Base-by-base conservation (phyloP, 2,797 vertebrate species). In the Erithacus rubecula region DNA sequence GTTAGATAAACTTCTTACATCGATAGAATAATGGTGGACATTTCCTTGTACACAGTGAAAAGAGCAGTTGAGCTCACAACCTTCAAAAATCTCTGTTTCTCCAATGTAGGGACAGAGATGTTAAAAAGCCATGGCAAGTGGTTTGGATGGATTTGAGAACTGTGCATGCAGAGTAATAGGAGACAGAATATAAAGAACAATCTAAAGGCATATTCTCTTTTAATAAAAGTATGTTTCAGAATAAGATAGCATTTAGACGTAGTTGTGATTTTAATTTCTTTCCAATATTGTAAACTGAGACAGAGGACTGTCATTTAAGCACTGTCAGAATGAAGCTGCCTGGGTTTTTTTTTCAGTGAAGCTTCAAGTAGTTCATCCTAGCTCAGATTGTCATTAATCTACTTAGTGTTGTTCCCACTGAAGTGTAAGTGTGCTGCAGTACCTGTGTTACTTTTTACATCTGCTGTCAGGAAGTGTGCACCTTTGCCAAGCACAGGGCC, bases 111-210 rank as follows among this genome's bases (percentile, higher is more conserved):
- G 6, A 41, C 6, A 89, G 34, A 71, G 37, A 36, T n/a, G 15
- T 34, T 79, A 52, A 83, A 75, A 81, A 75, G 82, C 44, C 11
- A 56, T 0, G 1, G 29, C 17, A 77, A 67, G 24, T 18, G 3
- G 11, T 60, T 68, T 8, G 8, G 6, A 30, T 30, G 15, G 26
- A 29, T 80, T 70, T 72, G 27, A 67, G 62, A 78, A 36, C 26
- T 8, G 8, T 39, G 20, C 9, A 9, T 37, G 7, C 1, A 0
- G 6, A 3, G 1, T 34, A 23, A 47, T 16, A 39, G 16, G 19
- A 90, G 43, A 20, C 3, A 86, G 51, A 44, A 47, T 46, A 36
- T 20, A 46, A 80, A 46, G 59, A 83, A 30, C 13, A 68, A 10
- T 15, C 43, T 43, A 16, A 70, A 81, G 26, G 2, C 10, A 72